Evolutionary conservation across 2,113 vertebrate species (phyloP).

Genomic region (Theropithecus gelada): DNA sequence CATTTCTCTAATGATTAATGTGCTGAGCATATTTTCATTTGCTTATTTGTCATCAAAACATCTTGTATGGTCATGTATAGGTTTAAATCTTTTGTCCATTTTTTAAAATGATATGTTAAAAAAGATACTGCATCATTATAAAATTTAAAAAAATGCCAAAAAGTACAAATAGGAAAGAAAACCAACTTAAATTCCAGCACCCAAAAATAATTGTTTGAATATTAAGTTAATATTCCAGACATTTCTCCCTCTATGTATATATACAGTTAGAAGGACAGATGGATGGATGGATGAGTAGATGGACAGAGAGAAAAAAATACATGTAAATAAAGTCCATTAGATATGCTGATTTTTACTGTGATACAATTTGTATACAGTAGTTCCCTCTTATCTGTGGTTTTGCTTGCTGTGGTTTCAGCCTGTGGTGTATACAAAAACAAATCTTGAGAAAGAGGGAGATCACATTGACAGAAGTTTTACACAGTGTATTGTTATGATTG

Average conservation of each 20-base stretch:
- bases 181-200: neutral
- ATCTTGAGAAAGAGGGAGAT: neutral
- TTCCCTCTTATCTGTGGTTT: neutral
- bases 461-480: neutral
- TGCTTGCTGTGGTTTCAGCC: neutral
- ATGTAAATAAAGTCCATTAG: neutral
- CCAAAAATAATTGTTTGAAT: constrained; percentile 3
- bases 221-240: neutral
- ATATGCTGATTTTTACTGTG: neutral
- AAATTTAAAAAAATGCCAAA: neutral
- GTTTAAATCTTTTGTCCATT: neutral
- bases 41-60: neutral
- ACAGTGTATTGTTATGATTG: neutral
- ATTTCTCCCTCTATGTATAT: neutral
- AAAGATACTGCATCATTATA: neutral
- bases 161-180: constrained; percentile 1
- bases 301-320: neutral
- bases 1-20: neutral
- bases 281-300: neutral
- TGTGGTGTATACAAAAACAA: neutral
- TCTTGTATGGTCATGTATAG: neutral
- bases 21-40: neutral
- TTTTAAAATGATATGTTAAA: neutral
- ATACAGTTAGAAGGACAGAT: neutral
- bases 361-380: neutral